These are phyloP conservation scores for Aegotheles bennettii DNA, from an alignment of 2,113 vertebrate species.

Conservation along the genomic window DNA sequence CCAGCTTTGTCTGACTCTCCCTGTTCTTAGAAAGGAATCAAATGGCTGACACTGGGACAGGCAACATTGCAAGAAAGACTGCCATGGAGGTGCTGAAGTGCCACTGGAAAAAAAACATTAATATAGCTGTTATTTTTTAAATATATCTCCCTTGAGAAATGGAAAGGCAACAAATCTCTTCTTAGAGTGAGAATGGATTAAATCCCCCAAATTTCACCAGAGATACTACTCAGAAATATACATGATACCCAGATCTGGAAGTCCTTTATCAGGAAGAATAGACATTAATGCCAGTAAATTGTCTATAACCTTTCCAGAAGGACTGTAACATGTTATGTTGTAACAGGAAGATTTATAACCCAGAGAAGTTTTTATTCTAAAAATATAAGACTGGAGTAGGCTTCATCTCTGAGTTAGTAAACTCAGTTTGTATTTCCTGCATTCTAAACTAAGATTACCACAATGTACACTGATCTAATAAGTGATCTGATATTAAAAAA, in stretches of 20 bases:
- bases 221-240: not conserved
- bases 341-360: not conserved
- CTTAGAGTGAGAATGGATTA: not conserved
- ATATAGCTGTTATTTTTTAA: constrained; percentile 24
- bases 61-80: constrained; percentile 6
- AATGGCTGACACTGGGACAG: not conserved
- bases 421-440: not conserved
- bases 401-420: not conserved
- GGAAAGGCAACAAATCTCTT: constrained; percentile 5
- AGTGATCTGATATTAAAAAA: not conserved
- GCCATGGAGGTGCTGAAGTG: not conserved
- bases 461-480: not conserved
- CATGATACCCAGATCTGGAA: not conserved
- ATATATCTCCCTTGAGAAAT: not conserved
- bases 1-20: constrained; percentile 34
- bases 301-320: not conserved
- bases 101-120: constrained; percentile 4
- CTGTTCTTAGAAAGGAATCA: not conserved
- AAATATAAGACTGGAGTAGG: not conserved
- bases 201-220: not conserved
- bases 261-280: not conserved
- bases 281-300: fast-evolving
- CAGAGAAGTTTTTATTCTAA: not conserved
- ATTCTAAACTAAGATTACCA: not conserved
- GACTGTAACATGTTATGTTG: not conserved